Base-by-base conservation (phyloP, 2,113 vertebrate species). In the Cyanocitta stelleri region DNA sequence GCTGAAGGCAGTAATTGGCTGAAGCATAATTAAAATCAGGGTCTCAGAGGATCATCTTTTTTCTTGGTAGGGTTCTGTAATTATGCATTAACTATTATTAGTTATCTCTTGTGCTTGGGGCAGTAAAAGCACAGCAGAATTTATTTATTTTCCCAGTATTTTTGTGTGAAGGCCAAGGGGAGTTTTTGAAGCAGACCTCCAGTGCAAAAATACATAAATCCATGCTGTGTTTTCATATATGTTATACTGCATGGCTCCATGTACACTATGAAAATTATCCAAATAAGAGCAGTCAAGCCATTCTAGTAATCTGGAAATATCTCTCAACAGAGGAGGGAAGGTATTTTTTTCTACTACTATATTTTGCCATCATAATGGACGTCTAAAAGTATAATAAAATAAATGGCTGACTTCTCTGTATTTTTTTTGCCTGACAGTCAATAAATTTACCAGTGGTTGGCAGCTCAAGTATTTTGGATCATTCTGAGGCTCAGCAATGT, bases 391-490 rank as follows among this genome's bases (percentile, higher is more conserved):
- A 43, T 75, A 92, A 64, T 85, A 90, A 95, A 93, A 93, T 67
- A 94, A 96, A 90, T 92, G 52, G 15, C 52, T 93, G 85, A 78
- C 15, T 93, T 92, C 18, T 90, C 72, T 63, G 21, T 64, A 9
- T 55, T 49, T 90, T 87, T 96, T 95, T 69, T 87, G 64, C 48
- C 72, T 77, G 71, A 83, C 87, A 94, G 85, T 94, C 83, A 90
- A 94, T 96, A 96, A 95, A 96, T 96, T 88, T 94, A 49, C 48
- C 29, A 54, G 82, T 20, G 26, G 59, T 87, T 95, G 90, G 82
- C 92, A 93, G 52, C 75, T 88, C 43, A 92, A 95, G 85, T 92
- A 93, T 96, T 96, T 96, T 96, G 90, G 88, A 94, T 81, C 10
- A 2, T 6, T 0, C 75, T 64, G 85, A 92, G 82, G 32, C 68